Conservation (phyloP, 2,797 vertebrate species). For the Takifugu ocellatus region DNA sequence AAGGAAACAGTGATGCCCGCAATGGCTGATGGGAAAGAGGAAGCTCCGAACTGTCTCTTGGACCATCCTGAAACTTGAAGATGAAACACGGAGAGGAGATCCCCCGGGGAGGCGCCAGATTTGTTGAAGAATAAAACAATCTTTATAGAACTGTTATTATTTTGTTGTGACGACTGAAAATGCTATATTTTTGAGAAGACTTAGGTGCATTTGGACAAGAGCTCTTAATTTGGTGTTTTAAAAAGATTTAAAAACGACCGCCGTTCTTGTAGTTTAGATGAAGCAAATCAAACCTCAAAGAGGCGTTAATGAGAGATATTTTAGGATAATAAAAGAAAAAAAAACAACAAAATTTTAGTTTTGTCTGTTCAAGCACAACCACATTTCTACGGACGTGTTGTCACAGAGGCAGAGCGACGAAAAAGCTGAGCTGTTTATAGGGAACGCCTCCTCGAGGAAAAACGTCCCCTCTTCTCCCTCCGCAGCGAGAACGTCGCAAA, state of each 20-base stretch:
- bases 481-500: slow-evolving; percentile 27
- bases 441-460: slow-evolving; percentile 11
- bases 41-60: slow-evolving; percentile 48
- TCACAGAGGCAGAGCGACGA: slow-evolving; percentile 47
- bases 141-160: slow-evolving; percentile 85
- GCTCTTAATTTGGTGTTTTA: slow-evolving; percentile 83
- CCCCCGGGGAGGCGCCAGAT: slow-evolving; percentile 55
- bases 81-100: slow-evolving; percentile 56
- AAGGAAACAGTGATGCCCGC: slow-evolving; percentile 80
- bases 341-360: slow-evolving; percentile 76
- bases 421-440: slow-evolving; percentile 55
- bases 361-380: slow-evolving; percentile 90
- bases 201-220: slow-evolving; percentile 78
- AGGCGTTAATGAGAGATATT: slow-evolving; percentile 74
- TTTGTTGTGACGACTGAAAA: slow-evolving; percentile 84
- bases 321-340: slow-evolving; percentile 78
- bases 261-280: slow-evolving; percentile 79
- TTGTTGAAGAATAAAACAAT: slow-evolving; percentile 57
- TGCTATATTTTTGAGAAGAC: slow-evolving; percentile 94
- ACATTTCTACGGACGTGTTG: slow-evolving; percentile 75
- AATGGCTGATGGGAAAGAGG: slow-evolving; percentile 49
- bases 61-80: slow-evolving; percentile 70
- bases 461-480: slow-evolving; percentile 61
- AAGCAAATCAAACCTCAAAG: slow-evolving; percentile 77
- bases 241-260: slow-evolving; percentile 53